These are phyloP conservation scores for Leptopterna dolabrata DNA, from an alignment of 2,888 invertebrate species.

Conservation along the genomic window DNA sequence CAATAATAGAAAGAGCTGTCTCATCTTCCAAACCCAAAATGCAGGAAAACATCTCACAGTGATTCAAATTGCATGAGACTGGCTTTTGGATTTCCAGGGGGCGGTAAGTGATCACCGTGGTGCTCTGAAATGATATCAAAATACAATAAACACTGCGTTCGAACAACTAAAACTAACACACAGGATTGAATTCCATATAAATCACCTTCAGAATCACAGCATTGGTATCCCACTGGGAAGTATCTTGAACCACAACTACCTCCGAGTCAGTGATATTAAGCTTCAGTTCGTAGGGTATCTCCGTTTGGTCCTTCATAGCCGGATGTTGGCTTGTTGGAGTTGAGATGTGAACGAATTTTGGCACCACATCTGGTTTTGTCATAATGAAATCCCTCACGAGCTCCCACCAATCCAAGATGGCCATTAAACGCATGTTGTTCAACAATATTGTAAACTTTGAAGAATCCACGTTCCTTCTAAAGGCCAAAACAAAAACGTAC, in stretches of 20 bases:
- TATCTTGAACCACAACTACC: slow-evolving; percentile 92
- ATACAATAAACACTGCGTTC: too few relatives aligned
- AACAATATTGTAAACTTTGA: slow-evolving; percentile 87
- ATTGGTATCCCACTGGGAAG: slow-evolving; percentile 88
- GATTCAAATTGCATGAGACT: slow-evolving; percentile 86
- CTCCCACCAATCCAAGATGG: slow-evolving; percentile 94
- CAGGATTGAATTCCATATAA: too few relatives aligned
- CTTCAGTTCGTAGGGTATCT: slow-evolving; percentile 80
- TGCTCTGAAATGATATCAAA: slow-evolving; percentile 72
- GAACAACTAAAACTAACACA: too few relatives aligned
- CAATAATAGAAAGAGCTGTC: slow-evolving; percentile 93
- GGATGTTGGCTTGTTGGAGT: slow-evolving; percentile 10
- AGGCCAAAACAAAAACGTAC: too few relatives aligned
- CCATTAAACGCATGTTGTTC: slow-evolving; percentile 95
- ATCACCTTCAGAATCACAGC: slow-evolving; percentile 87
- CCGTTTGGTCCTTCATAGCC: not conserved
- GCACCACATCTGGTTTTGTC: slow-evolving; percentile 68
- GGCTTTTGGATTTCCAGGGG: slow-evolving; percentile 77
- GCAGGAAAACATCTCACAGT: slow-evolving; percentile 93
- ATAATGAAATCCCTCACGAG: slow-evolving; percentile 83
- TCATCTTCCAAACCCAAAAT: slow-evolving; percentile 90
- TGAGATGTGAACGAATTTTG: slow-evolving; percentile 29
- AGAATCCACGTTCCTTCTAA: slow-evolving; percentile 74
- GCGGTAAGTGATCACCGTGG: slow-evolving; percentile 86
- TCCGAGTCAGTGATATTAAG: slow-evolving; percentile 96